Evolutionary conservation across 2,113 vertebrate species (phyloP), one percentile per base, ranked within the genome.

Genomic region (Eurypyga helias): DNA sequence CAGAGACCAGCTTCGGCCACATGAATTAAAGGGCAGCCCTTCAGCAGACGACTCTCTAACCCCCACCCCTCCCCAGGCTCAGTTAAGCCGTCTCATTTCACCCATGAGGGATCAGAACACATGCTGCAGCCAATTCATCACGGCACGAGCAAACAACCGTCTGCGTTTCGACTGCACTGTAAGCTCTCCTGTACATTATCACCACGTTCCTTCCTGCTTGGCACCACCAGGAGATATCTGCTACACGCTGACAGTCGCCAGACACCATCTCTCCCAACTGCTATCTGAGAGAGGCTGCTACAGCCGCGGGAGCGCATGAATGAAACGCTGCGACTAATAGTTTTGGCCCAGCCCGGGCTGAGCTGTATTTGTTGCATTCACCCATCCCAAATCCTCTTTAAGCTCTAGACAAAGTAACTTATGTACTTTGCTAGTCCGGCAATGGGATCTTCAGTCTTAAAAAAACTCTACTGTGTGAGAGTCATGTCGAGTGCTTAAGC

Each of bases 381-480:
- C 72, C 55, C 69, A 65, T 12, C 90, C 80, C 71, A 95, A 96
- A 97, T 96, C 93, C 90, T 52, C 73, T 76, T 51, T 96, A 97
- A 96, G 91, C 96, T 88, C 86, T n/a, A 64, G 28, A 97, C 93
- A 97, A 95, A 97, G 94, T 91, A 41, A 91, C 24, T 84, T 33
- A 51, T 38, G 83, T 36, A 61, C 87, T 97, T 88, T 85, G 70
- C 78, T 83, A 94, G 94, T 69, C 82, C 72, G 67, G 89, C 94
- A 92, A 28, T 12, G 51, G 80, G 91, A 89, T 80, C 73, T 26
- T 48, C 45, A 14, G 24, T 55, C 81, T 62, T 71, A 36, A 10
- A 71, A 71, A 95, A 94, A 87, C 64, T 69, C 83, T 33, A 58
- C 81, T 95, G 72, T 87, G 86, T 72, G 66, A 51, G 41, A 92